Percentiles rank a stretch among this genome's conserved stretches.
Evolutionary conservation across 2,888 invertebrate genomes (phyloP).

Genomic region (Melanotus villosus): DNA sequence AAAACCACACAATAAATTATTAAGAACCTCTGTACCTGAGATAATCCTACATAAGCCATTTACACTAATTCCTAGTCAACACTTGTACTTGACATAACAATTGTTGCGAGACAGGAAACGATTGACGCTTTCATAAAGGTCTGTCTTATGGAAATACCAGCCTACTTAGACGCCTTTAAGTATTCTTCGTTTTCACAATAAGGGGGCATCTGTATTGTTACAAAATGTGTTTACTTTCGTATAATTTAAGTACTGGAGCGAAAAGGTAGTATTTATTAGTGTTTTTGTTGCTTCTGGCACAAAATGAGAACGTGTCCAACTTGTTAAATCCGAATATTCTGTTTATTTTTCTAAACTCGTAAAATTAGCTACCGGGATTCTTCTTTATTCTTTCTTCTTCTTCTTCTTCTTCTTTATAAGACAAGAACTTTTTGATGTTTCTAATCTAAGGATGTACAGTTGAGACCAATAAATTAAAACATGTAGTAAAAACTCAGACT

Average conservation of each 20-base stretch:
- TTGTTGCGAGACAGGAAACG: conserved; percentile 45
- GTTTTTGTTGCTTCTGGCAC: conserved; percentile 5
- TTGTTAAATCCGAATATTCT: too few species aligned
- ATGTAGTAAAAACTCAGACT: too few species aligned
- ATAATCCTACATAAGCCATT: conserved; percentile 46
- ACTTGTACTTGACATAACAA: conserved; percentile 41
- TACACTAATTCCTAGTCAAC: conserved; percentile 48
- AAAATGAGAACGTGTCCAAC: conserved; percentile 21
- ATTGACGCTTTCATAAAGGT: conserved; percentile 44
- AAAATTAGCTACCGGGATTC: too few species aligned
- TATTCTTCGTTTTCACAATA: conserved; percentile 18
- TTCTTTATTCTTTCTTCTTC: too few species aligned
- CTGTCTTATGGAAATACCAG: conserved; percentile 41
- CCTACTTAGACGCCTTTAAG: conserved; percentile 31
- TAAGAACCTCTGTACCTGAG: conserved; percentile 35
- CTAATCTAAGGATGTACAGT: too few species aligned
- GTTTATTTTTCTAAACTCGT: conserved; percentile 3
- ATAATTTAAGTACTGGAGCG: conserved; percentile 14
- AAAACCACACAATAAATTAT: conserved; percentile 38
- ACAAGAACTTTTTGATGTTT: too few species aligned
- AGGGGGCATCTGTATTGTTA: conserved; percentile 32
- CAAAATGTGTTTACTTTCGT: conserved; percentile 15
- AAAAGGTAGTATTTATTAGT: conserved; percentile 20
- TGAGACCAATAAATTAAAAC: too few species aligned
- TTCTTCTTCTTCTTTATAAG: too few species aligned